Evolutionary conservation across 2,797 vertebrate genomes (phyloP).

Genomic region (Iguana delicatissima): DNA sequence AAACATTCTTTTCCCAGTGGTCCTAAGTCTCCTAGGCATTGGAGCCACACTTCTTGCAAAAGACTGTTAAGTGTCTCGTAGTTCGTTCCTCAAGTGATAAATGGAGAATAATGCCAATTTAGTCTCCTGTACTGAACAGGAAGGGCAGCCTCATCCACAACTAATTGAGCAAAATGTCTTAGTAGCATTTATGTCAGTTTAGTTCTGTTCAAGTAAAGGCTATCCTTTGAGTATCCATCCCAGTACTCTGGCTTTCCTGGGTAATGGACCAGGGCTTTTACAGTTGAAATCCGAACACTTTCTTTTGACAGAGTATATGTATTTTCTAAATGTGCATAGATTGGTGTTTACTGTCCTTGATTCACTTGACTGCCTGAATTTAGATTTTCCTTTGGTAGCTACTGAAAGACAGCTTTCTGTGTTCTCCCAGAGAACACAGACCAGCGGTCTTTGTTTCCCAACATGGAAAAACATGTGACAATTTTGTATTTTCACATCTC

Average conservation of each 20-base stretch:
- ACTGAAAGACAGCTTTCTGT: neutral
- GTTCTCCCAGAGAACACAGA: neutral
- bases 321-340: conserved; percentile 2
- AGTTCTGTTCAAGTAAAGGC: neutral
- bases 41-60: conserved; percentile 23
- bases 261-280: neutral
- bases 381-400: neutral
- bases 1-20: conserved; percentile 1
- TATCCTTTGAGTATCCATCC: neutral
- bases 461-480: neutral
- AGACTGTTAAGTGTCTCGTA: conserved; percentile 24
- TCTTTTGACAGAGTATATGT: neutral
- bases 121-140: neutral
- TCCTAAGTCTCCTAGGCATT: neutral
- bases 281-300: conserved; percentile 4
- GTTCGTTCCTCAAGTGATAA: neutral
- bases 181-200: neutral
- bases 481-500: neutral
- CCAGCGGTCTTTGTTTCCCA: neutral
- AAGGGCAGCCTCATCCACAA: neutral
- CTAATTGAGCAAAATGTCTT: neutral
- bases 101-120: conserved; percentile 2
- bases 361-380: neutral
- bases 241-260: neutral
- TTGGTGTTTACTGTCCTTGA: neutral